Base-by-base conservation (phyloP, 2,113 vertebrate species). In the Raja brachyura region DNA sequence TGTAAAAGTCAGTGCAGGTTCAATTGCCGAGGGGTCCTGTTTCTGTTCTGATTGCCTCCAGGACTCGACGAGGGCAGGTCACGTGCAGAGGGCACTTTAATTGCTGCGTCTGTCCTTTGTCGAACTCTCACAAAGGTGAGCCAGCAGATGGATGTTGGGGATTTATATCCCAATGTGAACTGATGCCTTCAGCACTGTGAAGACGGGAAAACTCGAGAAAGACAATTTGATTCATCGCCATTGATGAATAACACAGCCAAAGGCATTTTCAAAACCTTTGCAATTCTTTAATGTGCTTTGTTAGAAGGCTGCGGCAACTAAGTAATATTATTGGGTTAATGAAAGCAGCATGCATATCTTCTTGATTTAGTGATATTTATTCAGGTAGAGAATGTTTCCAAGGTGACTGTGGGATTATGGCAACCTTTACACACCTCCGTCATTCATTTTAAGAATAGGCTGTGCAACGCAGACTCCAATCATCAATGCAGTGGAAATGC, bases 401-500 rank as follows among this genome's bases (percentile, higher is more conserved):
- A 88, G 83, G 83, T n/a, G 28, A 88, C 83, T 18, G 83, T 59
- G 63, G 59, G 11, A 88, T 16, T 31, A n/a, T 16, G n/a, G 11
- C 59, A 88, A 18, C 83, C 83, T 18, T 63, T 31, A 63, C 20
- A 66, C 63, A 31, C 59, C 63, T 88, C 13, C 83, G 63, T 31
- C 28, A 88, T 88, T 61, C 28, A 88, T 88, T 88, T 66, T 88
- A 56, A 88, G 83, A 59, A 86, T 25, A 86, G 56, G 33, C 63
- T 86, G 28, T 59, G 28, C 56, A 86, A n/a, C 83, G 63, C 25
- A 63, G 56, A 31, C 63, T 86, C 22, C 25, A 85, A 85, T 59
- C 54, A 85, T 85, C 81, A 25, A 22, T 28, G 59, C 10, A 59
- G 22, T 54, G 59, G 81, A 85, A 85, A 61, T 59, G 81, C 81